phyloP scores from a whole-genome alignment of 2,113 vertebrate genomes.

The Laticauda colubrina region DNA sequence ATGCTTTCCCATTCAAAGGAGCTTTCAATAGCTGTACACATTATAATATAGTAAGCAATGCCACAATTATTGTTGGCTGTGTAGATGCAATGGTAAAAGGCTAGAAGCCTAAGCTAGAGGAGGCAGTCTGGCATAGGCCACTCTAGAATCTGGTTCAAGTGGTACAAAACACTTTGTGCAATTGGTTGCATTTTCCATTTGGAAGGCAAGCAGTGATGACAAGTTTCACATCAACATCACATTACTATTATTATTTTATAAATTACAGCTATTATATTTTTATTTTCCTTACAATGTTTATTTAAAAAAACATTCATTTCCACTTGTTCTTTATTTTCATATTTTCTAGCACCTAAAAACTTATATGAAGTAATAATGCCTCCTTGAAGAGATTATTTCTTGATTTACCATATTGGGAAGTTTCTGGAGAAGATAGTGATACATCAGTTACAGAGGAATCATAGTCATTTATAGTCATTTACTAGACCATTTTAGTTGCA shows the following conservation, averaged over 20 bases:
- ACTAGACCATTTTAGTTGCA: neutral
- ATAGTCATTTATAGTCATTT: neutral
- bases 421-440: neutral
- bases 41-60: neutral
- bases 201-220: neutral
- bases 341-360: neutral
- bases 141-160: neutral
- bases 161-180: neutral
- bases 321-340: neutral
- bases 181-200: neutral
- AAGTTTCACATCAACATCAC: neutral
- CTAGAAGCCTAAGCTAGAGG: neutral
- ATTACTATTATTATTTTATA: neutral
- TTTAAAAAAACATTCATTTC: neutral
- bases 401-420: neutral
- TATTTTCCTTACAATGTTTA: neutral
- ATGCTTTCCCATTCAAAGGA: neutral
- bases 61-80: neutral
- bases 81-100: neutral
- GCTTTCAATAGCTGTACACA: neutral
- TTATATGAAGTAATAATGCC: neutral
- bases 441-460: neutral
- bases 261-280: neutral
- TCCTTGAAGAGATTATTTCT: neutral
- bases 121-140: neutral